Percentiles rank a stretch among this genome's conserved stretches.
Conservation (phyloP, 2,113 vertebrate species). For the Pao palembangensis region DNA sequence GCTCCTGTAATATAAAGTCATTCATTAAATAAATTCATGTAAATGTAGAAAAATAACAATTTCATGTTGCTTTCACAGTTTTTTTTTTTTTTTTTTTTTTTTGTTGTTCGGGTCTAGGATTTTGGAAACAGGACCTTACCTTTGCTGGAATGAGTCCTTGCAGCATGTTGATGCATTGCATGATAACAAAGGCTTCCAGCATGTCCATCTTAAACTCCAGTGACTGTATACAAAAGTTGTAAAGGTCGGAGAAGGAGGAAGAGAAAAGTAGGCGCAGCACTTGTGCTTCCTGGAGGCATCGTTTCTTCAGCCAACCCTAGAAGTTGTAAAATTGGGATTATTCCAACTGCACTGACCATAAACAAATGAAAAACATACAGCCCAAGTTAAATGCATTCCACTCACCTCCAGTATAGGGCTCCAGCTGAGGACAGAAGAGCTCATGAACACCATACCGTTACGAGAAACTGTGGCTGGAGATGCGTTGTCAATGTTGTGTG, state of each 20-base stretch:
- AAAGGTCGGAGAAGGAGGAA: constrained; percentile 82
- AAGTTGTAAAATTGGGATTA: constrained; percentile 12
- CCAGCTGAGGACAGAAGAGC: constrained; percentile 92
- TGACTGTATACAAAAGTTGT: constrained; percentile 81
- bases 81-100: not conserved
- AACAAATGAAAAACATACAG: not conserved
- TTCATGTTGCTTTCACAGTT: not conserved
- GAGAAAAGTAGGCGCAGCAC: constrained; percentile 82
- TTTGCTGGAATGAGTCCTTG: constrained; percentile 88
- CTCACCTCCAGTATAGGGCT: constrained; percentile 91
- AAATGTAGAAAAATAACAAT: constrained; percentile 5
- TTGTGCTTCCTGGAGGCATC: constrained; percentile 78
- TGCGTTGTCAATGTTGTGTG: constrained; percentile 96
- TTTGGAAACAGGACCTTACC: constrained; percentile 64
- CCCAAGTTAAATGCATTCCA: not conserved
- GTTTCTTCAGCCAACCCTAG: constrained; percentile 87
- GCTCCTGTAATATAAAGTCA: constrained; percentile 76
- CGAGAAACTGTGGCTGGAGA: constrained; percentile 96
- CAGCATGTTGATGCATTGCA: constrained; percentile 89
- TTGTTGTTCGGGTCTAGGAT: not conserved
- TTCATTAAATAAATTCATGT: too few species aligned
- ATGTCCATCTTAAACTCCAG: constrained; percentile 87
- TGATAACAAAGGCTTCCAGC: constrained; percentile 90
- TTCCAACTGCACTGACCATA: too few species aligned
- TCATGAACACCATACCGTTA: constrained; percentile 99